Conservation (phyloP, 2,797 vertebrate genomes). For the Falco peregrinus region DNA sequence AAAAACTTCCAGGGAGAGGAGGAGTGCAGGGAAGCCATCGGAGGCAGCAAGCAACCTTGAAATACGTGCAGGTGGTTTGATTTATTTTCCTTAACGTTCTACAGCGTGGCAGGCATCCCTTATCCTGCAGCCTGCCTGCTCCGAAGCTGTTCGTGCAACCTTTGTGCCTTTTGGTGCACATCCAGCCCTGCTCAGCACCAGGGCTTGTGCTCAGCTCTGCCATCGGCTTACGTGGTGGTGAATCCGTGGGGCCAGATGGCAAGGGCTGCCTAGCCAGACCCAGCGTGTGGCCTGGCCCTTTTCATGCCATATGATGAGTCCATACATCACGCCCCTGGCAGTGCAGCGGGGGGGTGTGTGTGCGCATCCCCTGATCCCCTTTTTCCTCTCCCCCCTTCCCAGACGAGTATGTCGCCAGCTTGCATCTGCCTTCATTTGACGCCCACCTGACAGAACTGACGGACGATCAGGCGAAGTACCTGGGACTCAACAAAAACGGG, state of each 20-base stretch:
- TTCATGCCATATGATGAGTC: fast-evolving
- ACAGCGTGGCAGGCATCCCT: fast-evolving
- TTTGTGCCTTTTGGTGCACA: neutral
- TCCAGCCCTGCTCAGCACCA: neutral
- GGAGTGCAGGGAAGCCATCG: neutral
- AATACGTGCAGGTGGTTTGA: fast-evolving
- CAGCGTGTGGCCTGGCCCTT: neutral
- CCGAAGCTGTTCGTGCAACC: neutral
- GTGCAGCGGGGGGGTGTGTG: neutral
- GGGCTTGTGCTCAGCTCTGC: neutral
- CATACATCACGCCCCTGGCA: fast-evolving
- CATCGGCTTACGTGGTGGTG: fast-evolving
- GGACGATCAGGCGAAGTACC: slow-evolving; percentile 94
- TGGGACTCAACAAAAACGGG: slow-evolving; percentile 96
- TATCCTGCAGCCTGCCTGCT: neutral
- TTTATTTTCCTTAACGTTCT: neutral
- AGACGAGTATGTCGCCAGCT: slow-evolving; percentile 97
- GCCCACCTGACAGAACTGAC: slow-evolving; percentile 92
- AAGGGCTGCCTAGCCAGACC: neutral
- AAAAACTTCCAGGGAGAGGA: neutral
- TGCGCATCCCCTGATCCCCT: neutral
- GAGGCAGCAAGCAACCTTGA: neutral
- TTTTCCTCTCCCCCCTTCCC: neutral
- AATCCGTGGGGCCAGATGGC: fast-evolving
- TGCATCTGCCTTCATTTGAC: slow-evolving; percentile 94